Evolutionary conservation across 2,113 vertebrate species (phyloP).

Genomic region (Solea senegalensis): DNA sequence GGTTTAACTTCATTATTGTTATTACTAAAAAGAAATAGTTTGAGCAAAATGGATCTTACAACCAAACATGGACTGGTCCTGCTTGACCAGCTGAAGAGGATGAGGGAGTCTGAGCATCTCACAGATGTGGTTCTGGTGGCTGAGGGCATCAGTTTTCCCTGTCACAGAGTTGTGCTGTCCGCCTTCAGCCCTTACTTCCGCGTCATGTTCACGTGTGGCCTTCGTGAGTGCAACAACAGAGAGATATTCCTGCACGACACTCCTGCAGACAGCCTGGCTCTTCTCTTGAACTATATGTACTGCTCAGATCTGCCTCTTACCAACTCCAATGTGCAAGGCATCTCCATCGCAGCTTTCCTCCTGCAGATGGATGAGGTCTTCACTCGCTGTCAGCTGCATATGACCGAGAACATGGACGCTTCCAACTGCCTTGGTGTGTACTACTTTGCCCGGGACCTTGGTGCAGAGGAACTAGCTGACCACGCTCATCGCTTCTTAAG

Average conservation of each 20-base stretch:
- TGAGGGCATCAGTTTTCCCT: constrained; percentile 90
- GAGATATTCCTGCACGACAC: constrained; percentile 88
- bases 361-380: constrained; percentile 95
- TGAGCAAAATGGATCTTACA: constrained; percentile 82
- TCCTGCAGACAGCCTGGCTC: constrained; percentile 86
- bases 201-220: constrained; percentile 96
- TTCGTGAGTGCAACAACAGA: constrained; percentile 86
- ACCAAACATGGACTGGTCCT: constrained; percentile 84
- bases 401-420: constrained; percentile 94
- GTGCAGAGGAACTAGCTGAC: constrained; percentile 90
- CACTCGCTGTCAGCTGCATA: constrained; percentile 86
- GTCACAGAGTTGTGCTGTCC: constrained; percentile 91
- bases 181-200: constrained; percentile 96
- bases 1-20: constrained; percentile 7
- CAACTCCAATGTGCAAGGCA: constrained; percentile 87
- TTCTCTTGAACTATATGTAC: constrained; percentile 92
- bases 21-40: not conserved
- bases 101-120: constrained; percentile 88
- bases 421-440: constrained; percentile 95
- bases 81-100: constrained; percentile 85
- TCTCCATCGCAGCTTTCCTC: constrained; percentile 90
- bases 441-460: constrained; percentile 91
- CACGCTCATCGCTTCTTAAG: constrained; percentile 86
- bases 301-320: constrained; percentile 84
- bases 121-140: constrained; percentile 91